Percentiles rank a stretch among this genome's conserved stretches.
phyloP scores from a whole-genome alignment of 1,140 invertebrate genomes.

The Trypoxylus dichotomus region DNA sequence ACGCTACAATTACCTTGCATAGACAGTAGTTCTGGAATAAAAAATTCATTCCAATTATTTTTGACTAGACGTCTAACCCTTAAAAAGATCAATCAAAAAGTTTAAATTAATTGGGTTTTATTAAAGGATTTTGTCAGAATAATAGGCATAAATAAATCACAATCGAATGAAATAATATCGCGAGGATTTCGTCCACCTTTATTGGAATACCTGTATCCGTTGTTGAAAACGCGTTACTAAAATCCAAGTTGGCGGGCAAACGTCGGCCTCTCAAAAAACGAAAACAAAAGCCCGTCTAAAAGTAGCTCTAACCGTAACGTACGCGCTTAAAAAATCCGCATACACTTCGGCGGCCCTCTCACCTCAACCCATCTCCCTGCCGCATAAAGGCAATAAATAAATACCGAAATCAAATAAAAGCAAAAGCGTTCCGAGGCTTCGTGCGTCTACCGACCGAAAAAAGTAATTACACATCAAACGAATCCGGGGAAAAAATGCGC shows the following conservation, averaged over 20 bases:
- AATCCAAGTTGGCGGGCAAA: background rate
- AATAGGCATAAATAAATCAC: background rate
- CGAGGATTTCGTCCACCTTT: background rate
- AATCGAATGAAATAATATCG: background rate
- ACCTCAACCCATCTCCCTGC: conserved; percentile 26
- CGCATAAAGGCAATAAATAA: conserved; percentile 48
- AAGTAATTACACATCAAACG: conserved; percentile 53
- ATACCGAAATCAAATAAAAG: conserved; percentile 51
- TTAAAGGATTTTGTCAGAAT: background rate
- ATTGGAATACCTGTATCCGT: conserved; percentile 15
- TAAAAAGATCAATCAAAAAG: background rate
- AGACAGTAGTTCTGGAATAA: too few species aligned
- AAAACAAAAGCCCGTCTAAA: conserved; percentile 7
- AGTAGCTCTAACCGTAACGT: background rate
- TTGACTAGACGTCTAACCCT: background rate
- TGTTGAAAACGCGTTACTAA: background rate
- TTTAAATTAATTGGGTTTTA: background rate
- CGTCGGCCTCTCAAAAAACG: background rate
- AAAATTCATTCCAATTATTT: too few species aligned
- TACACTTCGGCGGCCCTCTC: conserved; percentile 4
- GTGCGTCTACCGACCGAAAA: conserved; percentile 38
- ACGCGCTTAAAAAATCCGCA: conserved; percentile 23
- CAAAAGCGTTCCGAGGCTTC: conserved; percentile 40
- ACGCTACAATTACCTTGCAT: too few species aligned
- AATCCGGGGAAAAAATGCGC: conserved; percentile 50